Conservation (phyloP, 2,888 invertebrate species). For the Megalurothrips usitatus region DNA sequence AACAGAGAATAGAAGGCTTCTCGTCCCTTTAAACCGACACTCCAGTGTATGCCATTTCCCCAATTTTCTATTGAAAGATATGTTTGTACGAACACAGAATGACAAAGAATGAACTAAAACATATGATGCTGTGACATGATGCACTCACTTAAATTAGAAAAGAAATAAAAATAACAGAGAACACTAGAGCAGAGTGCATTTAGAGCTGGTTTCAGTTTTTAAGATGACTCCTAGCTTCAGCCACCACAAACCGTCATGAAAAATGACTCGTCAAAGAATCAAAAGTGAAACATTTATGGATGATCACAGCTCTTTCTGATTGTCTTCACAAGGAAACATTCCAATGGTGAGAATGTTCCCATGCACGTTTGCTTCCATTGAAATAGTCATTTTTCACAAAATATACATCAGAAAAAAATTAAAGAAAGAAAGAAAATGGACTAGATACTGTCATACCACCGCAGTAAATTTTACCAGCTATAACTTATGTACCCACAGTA, state of each 20-base stretch:
- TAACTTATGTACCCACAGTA: not conserved
- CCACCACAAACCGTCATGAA: not conserved
- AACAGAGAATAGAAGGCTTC: not conserved
- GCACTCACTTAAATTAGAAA: not conserved
- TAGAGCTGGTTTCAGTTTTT: too few species aligned
- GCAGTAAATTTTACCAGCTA: not conserved
- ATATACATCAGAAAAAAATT: not conserved
- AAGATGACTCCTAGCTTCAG: too few species aligned
- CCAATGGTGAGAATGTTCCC: too few species aligned
- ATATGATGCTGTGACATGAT: not conserved
- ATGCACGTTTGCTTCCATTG: too few species aligned
- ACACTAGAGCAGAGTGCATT: not conserved
- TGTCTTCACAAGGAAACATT: slow-evolving; percentile 8
- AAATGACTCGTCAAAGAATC: not conserved
- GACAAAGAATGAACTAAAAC: not conserved
- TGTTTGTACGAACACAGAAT: slow-evolving; percentile 21
- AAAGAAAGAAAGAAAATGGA: not conserved
- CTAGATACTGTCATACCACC: not conserved
- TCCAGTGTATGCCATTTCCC: not conserved
- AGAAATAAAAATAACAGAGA: not conserved
- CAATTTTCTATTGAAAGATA: not conserved
- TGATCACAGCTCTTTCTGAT: not conserved
- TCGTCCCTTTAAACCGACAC: not conserved
- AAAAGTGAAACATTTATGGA: not conserved
- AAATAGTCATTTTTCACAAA: not conserved